A percentile compares a stretch with the other conserved stretches of the same genome.
phyloP scores from a whole-genome alignment of 1,140 invertebrate species.

The Ericerus pela region DNA sequence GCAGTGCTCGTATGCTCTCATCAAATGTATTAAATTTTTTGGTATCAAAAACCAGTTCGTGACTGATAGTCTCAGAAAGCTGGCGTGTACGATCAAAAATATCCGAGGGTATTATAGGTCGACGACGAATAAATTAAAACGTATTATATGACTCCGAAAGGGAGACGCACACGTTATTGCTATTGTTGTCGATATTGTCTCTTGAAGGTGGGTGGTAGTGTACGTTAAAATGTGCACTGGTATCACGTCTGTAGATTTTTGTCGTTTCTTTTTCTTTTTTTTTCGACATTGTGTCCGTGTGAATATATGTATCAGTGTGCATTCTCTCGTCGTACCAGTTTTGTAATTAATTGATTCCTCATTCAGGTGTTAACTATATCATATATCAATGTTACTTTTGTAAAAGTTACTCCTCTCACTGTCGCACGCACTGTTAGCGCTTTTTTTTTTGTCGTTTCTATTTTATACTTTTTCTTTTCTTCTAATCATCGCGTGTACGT shows the following conservation, averaged over 20 bases:
- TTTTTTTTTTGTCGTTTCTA: not conserved
- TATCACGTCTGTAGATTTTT: not conserved
- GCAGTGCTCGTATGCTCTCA: not conserved
- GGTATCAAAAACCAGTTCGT: too few species aligned
- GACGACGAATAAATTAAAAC: not conserved
- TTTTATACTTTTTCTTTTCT: not conserved
- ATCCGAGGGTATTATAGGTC: not conserved
- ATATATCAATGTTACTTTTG: slow-evolving; percentile 3
- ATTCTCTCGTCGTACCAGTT: too few species aligned
- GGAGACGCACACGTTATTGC: not conserved
- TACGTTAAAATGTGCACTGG: not conserved
- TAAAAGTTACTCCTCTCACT: too few species aligned
- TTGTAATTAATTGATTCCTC: slow-evolving; percentile 8
- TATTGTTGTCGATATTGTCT: not conserved
- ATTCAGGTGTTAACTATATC: slow-evolving; percentile 6
- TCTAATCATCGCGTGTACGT: not conserved
- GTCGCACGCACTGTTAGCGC: not conserved
- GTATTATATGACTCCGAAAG: not conserved
- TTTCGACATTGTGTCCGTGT: not conserved
- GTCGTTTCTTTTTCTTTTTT: not conserved
- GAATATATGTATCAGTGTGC: too few species aligned
- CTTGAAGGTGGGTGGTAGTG: not conserved
- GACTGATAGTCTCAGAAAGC: too few species aligned
- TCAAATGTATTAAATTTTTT: too few species aligned
- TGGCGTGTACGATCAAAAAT: not conserved